phyloP scores from a whole-genome alignment of 1,140 invertebrate genomes.

The Ruditapes philippinarum region DNA sequence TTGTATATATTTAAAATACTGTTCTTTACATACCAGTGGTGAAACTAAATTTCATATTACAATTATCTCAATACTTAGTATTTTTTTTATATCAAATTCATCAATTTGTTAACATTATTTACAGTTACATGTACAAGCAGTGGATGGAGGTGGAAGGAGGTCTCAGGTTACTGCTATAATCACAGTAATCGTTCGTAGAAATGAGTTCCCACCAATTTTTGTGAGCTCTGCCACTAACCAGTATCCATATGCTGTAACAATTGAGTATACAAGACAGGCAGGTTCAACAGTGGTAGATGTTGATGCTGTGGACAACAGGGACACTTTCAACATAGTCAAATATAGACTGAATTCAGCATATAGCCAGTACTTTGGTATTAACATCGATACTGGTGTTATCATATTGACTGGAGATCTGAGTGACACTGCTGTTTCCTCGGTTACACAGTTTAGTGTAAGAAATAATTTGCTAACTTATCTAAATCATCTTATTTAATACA shows the following conservation, averaged over 20 bases:
- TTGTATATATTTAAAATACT: no score
- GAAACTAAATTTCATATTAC: no score
- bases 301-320: conserved; percentile 24
- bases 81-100: no score
- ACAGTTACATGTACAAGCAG: conserved; percentile 48
- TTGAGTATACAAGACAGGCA: neutral
- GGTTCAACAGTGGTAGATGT: neutral
- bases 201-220: neutral
- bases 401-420: neutral
- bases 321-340: conserved; percentile 36
- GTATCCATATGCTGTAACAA: conserved; percentile 21
- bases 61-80: no score
- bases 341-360: conserved; percentile 3
- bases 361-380: conserved; percentile 33
- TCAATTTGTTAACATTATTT: no score
- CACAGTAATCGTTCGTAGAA: conserved; percentile 12
- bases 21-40: no score
- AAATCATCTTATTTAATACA: no score
- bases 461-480: no score
- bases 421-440: neutral
- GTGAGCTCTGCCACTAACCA: neutral
- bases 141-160: conserved; percentile 28
- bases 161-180: conserved; percentile 9
- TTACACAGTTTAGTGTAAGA: conserved; percentile 33
- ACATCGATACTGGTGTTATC: neutral